Conservation (phyloP, 2,888 invertebrate genomes). For the Pinctada fucata region DNA sequence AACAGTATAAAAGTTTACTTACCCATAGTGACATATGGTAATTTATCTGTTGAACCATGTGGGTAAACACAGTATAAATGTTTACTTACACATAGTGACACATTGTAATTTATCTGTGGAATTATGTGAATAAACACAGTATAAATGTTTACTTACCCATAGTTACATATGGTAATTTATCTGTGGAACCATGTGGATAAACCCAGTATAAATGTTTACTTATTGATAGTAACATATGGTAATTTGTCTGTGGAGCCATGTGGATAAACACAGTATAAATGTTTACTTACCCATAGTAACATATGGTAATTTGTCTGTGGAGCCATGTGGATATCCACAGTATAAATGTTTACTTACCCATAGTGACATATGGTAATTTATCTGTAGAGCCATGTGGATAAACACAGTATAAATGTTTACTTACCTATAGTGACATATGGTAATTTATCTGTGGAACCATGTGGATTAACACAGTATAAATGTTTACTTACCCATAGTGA, state of each 20-base stretch:
- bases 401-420: background rate
- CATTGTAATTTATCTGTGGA: background rate
- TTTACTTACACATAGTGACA: constrained; percentile 22
- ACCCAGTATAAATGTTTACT: constrained; percentile 22
- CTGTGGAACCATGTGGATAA: background rate
- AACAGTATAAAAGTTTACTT: too few species aligned
- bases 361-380: background rate
- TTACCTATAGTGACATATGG: background rate
- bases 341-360: background rate
- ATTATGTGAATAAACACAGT: background rate
- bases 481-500: too few species aligned
- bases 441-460: background rate
- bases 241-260: constrained; percentile 95
- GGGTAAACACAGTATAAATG: background rate
- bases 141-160: background rate
- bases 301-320: background rate
- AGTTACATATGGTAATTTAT: background rate
- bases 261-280: constrained; percentile 94
- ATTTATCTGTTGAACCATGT: too few species aligned
- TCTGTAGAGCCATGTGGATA: background rate
- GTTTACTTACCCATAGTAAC: constrained; percentile 80
- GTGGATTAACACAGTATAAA: too few species aligned
- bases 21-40: too few species aligned
- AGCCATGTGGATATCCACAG: background rate
- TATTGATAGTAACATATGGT: constrained; percentile 95